Evolutionary conservation across 2,888 invertebrate species (phyloP), one percentile per base, ranked within the genome.

Genomic region (Kryphioiulus occultus): DNA sequence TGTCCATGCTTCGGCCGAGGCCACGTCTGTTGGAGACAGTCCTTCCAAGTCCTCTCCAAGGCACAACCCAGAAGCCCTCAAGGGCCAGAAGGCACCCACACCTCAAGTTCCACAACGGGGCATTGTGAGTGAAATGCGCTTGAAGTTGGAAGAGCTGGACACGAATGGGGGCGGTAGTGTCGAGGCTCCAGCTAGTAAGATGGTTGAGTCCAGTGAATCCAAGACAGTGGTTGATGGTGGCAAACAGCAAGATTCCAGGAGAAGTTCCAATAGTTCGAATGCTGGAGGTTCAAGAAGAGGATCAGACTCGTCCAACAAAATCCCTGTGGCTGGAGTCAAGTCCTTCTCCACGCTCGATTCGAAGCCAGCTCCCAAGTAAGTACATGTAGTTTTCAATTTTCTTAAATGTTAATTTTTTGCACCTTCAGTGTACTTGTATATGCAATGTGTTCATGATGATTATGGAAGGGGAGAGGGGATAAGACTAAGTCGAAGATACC

Each of bases 301-400:
- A 7, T 68, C 68, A 22, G 68, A 30, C n/a, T 78, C 87, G 10
- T 78, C 87, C n/a, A 87, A 87, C 35, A 87, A 53, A 42, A 35
- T 68, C 32, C 26, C 68, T 10, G 39, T 87, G n/a, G 22, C 47
- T 30, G 59, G 32, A 59, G 22, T 68, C 17, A 87, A 87, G 78
- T 87, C 87, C 12, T 68, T 86, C 22, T 47, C 87, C n/a, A 32
- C 35, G 19, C 87, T 32, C 35, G 87, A 87, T 19, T 78, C 59
- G 39, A 87, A 87, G 78, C n/a, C 85, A 4, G 44, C 12, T 85
- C 44, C 32, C 3, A 85, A 85, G 39, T 85, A 85, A 85, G n/a
- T n/a, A n/a, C n/a, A n/a, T n/a, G 85, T 53, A 44, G 1, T 86
- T 86, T 47, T 42, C 9, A 47, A 86, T 5, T 86, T 22, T 86